Base-by-base conservation (phyloP, 2,797 vertebrate species). In the Eutrigla gurnardus region DNA sequence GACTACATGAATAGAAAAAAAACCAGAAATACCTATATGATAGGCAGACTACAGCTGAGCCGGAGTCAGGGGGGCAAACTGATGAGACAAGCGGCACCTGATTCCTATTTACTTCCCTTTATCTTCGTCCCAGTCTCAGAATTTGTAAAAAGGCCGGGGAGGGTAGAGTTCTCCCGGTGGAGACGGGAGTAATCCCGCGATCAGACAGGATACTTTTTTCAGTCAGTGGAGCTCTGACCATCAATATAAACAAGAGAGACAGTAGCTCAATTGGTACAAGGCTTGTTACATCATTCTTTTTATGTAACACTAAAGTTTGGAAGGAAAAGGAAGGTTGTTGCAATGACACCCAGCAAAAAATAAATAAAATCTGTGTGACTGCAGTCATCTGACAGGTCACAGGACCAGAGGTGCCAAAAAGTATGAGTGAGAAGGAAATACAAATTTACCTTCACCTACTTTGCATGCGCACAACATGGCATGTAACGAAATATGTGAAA, bases 51-150 rank as follows among this genome's bases (percentile, higher is more conserved):
- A 45, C 32, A 52, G 58, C 40, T 49, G 53, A 78, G 61, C 4
- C 54, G 0, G 0, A 62, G 61, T 46, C 49, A 45, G 47, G 7
- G 49, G 46, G 61, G 68, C 53, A 4, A 36, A 25, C 50, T 36
- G 45, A 55, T 47, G 52, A 75, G 18, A 78, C 42, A 46, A 42
- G 43, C 45, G 61, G 66, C 73, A 66, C 17, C 50, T 45, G 45
- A 64, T 61, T 67, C 63, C 58, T n/a, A 33, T 81, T 81, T 69
- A 62, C 77, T 10, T 74, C 65, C 7, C 36, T 65, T 61, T 25
- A 42, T 65, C 33, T 72, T 5, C n/a, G 45, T 17, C 42, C 9
- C 11, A 15, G 65, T 78, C 69, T 59, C 49, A 73, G 65, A 5
- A 33, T 33, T 33, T 59, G 52, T 43, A 45, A 43, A 25, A 54